These are phyloP conservation scores for Neodiprion virginianus DNA, from an alignment of 1,140 invertebrate species.

Conservation along the genomic window DNA sequence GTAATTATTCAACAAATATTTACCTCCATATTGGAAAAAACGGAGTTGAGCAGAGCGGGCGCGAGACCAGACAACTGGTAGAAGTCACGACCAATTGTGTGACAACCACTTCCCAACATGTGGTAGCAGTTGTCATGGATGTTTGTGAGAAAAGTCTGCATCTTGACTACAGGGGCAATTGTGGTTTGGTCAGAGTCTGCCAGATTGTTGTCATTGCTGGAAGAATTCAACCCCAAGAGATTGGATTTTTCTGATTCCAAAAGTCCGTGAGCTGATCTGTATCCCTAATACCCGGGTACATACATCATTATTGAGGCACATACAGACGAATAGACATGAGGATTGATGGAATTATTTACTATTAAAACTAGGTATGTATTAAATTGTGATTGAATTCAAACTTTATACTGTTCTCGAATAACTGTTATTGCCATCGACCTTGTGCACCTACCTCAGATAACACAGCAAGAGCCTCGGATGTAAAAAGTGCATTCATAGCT, in stretches of 20 bases:
- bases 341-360: neutral
- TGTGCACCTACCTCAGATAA: conserved; percentile 64
- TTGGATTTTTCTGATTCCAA: conserved; percentile 75
- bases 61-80: conserved; percentile 75
- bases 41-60: conserved; percentile 67
- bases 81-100: conserved; percentile 82
- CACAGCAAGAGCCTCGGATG: conserved; percentile 67
- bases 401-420: no score
- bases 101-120: conserved; percentile 77
- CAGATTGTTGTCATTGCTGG: conserved; percentile 57
- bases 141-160: conserved; percentile 79
- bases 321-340: no score
- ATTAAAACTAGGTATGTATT: no score
- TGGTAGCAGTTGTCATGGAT: conserved; percentile 80
- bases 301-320: no score
- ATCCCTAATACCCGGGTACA: conserved; percentile 62
- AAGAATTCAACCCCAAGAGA: conserved; percentile 66
- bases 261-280: conserved; percentile 72
- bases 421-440: no score
- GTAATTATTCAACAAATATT: conserved; percentile 29
- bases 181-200: conserved; percentile 55
- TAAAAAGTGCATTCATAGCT: conserved; percentile 81
- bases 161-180: conserved; percentile 72
- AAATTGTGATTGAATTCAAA: no score
- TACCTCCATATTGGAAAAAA: conserved; percentile 74